phyloP scores from a whole-genome alignment of 1,140 invertebrate genomes.

The Aphelinus certus region DNA sequence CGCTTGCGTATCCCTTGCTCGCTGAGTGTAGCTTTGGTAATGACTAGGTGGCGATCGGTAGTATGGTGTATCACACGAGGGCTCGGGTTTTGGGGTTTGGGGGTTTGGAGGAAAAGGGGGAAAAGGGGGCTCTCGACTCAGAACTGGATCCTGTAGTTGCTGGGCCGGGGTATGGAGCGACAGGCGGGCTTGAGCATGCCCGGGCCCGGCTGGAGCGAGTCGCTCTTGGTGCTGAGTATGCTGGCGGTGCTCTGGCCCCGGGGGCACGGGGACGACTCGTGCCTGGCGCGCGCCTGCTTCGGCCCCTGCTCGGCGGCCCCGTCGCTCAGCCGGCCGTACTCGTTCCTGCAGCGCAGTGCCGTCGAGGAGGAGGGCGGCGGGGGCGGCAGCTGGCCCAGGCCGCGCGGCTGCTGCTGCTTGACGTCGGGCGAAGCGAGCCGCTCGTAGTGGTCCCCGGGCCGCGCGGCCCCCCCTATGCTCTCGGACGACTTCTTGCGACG shows the following conservation, averaged over 20 bases:
- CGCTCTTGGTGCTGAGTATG: slow-evolving; percentile 68
- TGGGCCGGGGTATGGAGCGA: slow-evolving; percentile 69
- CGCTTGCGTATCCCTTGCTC: too few species aligned
- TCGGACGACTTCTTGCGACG: slow-evolving; percentile 69
- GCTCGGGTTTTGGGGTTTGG: too few species aligned
- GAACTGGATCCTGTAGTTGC: slow-evolving; percentile 77
- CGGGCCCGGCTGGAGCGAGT: slow-evolving; percentile 70
- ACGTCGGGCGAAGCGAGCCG: slow-evolving; percentile 51
- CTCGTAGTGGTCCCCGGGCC: slow-evolving; percentile 52
- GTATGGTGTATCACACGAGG: background rate
- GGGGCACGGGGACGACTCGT: slow-evolving; percentile 40
- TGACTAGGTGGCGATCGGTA: slow-evolving; percentile 57
- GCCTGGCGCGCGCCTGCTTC: slow-evolving; percentile 35
- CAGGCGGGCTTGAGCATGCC: slow-evolving; percentile 48
- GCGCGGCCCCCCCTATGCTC: slow-evolving; percentile 18
- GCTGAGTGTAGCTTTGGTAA: slow-evolving; percentile 53
- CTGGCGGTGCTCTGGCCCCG: slow-evolving; percentile 64
- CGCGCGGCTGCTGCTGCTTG: slow-evolving; percentile 64
- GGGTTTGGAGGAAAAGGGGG: too few species aligned
- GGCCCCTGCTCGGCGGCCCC: slow-evolving; percentile 61
- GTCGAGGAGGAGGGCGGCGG: slow-evolving; percentile 69
- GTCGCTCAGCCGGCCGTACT: slow-evolving; percentile 69
- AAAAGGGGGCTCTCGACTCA: slow-evolving; percentile 50
- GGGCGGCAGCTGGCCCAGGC: slow-evolving; percentile 61
- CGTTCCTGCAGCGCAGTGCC: slow-evolving; percentile 45